Evolutionary conservation across 1,140 invertebrate species (phyloP).

Genomic region (Apis dorsata): DNA sequence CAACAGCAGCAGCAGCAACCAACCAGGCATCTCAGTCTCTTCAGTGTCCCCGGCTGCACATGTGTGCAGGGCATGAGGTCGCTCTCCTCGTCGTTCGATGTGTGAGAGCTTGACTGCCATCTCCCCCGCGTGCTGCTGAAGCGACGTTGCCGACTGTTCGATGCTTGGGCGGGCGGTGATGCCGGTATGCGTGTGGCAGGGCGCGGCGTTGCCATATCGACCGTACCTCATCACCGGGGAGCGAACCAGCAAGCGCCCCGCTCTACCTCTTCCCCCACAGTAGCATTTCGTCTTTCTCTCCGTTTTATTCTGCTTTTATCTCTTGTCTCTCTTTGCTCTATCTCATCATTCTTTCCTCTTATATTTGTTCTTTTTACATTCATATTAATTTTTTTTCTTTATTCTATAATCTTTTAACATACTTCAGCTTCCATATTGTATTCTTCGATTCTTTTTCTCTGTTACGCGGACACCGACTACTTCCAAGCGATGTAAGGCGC

Average conservation of each 20-base stretch:
- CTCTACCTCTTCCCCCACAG: not conserved
- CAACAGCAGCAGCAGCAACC: conserved; percentile 1
- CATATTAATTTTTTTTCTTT: not conserved
- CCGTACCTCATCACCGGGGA: conserved; percentile 66
- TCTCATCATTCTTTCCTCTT: not conserved
- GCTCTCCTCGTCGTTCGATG: conserved; percentile 61
- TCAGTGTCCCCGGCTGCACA: conserved; percentile 53
- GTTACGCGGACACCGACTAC: conserved; percentile 19
- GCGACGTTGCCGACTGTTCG: conserved; percentile 64
- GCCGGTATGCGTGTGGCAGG: conserved; percentile 60
- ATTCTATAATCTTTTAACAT: conserved; percentile 4
- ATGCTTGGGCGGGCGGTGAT: conserved; percentile 48
- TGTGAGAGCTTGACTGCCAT: conserved; percentile 47
- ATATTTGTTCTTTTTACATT: not conserved
- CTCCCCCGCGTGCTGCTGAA: conserved; percentile 55
- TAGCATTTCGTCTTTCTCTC: conserved; percentile 25
- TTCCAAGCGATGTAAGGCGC: conserved; percentile 39
- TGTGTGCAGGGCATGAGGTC: conserved; percentile 72
- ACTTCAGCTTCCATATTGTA: not conserved
- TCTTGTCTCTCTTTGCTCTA: conserved; percentile 7
- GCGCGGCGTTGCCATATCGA: conserved; percentile 79
- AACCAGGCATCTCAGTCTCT: conserved; percentile 43
- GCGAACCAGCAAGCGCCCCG: conserved; percentile 46
- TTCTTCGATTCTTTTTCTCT: conserved; percentile 5
- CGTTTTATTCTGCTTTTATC: conserved; percentile 37